Percentiles rank a stretch among this genome's conserved stretches.
Evolutionary conservation across 2,113 vertebrate genomes (phyloP).

Genomic region (Murina feae): DNA sequence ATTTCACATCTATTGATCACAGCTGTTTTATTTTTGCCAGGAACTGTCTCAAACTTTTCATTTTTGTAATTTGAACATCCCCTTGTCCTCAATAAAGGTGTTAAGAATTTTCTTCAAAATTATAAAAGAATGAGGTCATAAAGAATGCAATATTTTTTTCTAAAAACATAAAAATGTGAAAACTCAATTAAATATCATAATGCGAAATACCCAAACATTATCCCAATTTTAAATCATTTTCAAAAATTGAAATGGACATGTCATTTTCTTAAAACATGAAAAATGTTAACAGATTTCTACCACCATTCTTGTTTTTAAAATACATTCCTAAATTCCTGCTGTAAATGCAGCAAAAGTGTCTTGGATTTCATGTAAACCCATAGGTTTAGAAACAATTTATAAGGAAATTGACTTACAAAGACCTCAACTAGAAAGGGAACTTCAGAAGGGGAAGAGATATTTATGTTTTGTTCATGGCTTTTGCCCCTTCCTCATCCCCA

Average conservation of each 20-base stretch:
- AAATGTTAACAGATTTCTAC: background rate
- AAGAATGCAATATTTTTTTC: background rate
- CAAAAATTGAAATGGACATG: background rate
- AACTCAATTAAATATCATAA: background rate
- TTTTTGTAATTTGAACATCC: background rate
- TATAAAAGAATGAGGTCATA: background rate
- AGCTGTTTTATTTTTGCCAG: background rate
- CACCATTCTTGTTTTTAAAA: slow-evolving; percentile 29
- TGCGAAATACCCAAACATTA: background rate
- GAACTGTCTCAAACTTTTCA: background rate
- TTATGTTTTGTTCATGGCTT: background rate
- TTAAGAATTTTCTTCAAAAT: slow-evolving; percentile 13
- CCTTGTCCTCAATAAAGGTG: background rate
- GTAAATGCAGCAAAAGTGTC: background rate
- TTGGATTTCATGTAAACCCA: background rate
- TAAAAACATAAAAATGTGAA: slow-evolving; percentile 30
- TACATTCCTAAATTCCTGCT: background rate
- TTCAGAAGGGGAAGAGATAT: background rate
- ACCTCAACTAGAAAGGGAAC: background rate
- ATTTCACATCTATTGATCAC: background rate
- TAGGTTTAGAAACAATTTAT: background rate
- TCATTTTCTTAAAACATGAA: slow-evolving; percentile 11
- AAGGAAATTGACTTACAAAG: background rate
- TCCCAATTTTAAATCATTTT: background rate
- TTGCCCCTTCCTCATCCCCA: background rate